A percentile compares a stretch with the other conserved stretches of the same genome.
Evolutionary conservation across 2,888 invertebrate genomes (phyloP).

Genomic region (Parapristionchus giblindavisi): DNA sequence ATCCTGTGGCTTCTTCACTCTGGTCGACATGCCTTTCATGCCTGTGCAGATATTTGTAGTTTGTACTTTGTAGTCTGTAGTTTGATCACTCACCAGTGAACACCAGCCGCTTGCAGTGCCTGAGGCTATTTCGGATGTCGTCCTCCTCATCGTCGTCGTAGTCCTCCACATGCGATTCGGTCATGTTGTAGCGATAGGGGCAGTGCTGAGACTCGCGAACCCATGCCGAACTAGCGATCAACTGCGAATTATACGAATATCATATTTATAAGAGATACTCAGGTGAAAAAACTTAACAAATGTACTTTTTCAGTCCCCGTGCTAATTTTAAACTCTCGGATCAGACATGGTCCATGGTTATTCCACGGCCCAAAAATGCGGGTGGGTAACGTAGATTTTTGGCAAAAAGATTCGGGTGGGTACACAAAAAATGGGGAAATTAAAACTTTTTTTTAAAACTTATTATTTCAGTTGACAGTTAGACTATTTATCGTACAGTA

Average conservation of each 20-base stretch:
- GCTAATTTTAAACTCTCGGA: too few species aligned
- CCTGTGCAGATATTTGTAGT: slow-evolving; percentile 22
- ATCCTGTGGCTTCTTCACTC: slow-evolving; percentile 50
- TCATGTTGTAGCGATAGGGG: slow-evolving; percentile 51
- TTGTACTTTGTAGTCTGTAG: too few species aligned
- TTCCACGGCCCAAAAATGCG: too few species aligned
- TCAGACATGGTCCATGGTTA: too few species aligned
- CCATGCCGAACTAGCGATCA: slow-evolving; percentile 43
- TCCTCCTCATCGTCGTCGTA: background rate
- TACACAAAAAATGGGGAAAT: too few species aligned
- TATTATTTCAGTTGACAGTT: too few species aligned
- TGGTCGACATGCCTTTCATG: slow-evolving; percentile 58
- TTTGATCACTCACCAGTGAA: slow-evolving; percentile 7
- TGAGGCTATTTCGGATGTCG: background rate
- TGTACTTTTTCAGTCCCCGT: background rate
- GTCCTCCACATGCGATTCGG: slow-evolving; percentile 26
- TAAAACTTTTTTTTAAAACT: too few species aligned
- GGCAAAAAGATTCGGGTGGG: too few species aligned
- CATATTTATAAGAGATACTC: too few species aligned
- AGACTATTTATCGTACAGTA: too few species aligned
- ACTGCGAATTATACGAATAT: too few species aligned
- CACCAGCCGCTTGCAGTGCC: slow-evolving; percentile 17
- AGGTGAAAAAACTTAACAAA: background rate
- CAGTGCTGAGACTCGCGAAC: slow-evolving; percentile 60
- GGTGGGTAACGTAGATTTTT: too few species aligned